Conservation (phyloP, 2,113 vertebrate genomes). For the Neolamprologus caudopunctatus region DNA sequence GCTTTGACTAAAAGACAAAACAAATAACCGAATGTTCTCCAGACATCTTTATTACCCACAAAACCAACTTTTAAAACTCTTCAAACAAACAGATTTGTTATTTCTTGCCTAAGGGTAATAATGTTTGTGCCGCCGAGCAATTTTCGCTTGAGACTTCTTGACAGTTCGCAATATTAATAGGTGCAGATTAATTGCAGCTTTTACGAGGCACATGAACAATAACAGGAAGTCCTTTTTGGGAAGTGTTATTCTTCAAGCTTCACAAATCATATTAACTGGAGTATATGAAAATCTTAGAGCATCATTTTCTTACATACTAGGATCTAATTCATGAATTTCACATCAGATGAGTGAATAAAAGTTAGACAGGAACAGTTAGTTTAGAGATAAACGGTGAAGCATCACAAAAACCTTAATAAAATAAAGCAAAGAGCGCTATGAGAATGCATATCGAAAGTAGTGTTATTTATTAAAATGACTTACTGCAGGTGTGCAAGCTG, state of each 20-base stretch:
- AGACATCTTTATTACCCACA: background rate
- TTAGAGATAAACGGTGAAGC: background rate
- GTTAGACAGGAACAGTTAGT: background rate
- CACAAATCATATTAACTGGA: background rate
- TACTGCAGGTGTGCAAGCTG: background rate
- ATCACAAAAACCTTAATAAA: background rate
- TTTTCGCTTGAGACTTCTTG: background rate
- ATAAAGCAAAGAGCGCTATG: background rate
- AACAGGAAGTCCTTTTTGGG: background rate
- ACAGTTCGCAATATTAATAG: background rate
- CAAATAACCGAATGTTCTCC: background rate
- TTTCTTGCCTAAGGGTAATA: background rate
- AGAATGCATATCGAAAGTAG: background rate
- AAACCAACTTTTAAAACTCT: background rate
- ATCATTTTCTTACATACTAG: background rate
- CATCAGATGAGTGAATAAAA: background rate
- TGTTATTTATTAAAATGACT: background rate
- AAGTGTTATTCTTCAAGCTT: background rate
- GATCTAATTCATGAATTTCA: background rate
- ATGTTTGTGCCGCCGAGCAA: background rate
- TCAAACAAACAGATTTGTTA: background rate
- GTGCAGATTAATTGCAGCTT: background rate
- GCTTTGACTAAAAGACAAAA: background rate
- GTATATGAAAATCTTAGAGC: background rate
- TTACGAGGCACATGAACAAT: background rate